A percentile compares a stretch with the other conserved stretches of the same genome.
phyloP scores from a whole-genome alignment of 2,113 vertebrate genomes.

The Brevimyrus niger region DNA sequence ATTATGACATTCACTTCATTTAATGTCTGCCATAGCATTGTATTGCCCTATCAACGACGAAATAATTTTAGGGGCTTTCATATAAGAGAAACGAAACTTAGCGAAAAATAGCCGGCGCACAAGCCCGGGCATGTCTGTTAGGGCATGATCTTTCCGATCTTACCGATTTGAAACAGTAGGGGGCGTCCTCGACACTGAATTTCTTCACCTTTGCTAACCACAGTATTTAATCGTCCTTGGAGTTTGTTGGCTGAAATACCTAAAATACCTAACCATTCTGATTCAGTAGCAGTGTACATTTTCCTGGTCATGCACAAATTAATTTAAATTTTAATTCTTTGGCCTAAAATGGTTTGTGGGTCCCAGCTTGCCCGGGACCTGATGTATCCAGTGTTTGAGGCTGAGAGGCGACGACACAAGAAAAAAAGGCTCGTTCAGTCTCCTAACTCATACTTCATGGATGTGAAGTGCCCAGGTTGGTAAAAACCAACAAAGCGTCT shows the following conservation, averaged over 20 bases:
- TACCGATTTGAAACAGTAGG: background rate
- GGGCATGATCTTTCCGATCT: background rate
- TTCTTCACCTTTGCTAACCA: too few relatives aligned
- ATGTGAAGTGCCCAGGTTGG: conserved; percentile 44
- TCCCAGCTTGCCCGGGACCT: conserved; percentile 34
- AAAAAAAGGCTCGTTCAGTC: conserved; percentile 41
- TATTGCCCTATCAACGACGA: background rate
- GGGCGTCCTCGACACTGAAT: background rate
- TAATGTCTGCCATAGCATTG: background rate
- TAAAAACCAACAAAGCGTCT: background rate
- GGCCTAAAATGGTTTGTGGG: background rate
- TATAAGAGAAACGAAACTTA: background rate
- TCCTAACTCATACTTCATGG: conserved; percentile 44
- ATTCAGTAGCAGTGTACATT: background rate
- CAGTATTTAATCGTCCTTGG: background rate
- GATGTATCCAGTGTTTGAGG: conserved; percentile 27
- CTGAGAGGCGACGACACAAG: conserved; percentile 35
- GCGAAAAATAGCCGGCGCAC: background rate
- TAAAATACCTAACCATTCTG: background rate
- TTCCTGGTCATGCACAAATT: background rate
- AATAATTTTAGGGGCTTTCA: background rate
- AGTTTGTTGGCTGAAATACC: background rate
- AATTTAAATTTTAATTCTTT: background rate
- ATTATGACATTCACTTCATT: background rate
- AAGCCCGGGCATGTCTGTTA: conserved; percentile 18